Evolutionary conservation across 2,797 vertebrate species (phyloP).

Genomic region (Vespertilio murinus): DNA sequence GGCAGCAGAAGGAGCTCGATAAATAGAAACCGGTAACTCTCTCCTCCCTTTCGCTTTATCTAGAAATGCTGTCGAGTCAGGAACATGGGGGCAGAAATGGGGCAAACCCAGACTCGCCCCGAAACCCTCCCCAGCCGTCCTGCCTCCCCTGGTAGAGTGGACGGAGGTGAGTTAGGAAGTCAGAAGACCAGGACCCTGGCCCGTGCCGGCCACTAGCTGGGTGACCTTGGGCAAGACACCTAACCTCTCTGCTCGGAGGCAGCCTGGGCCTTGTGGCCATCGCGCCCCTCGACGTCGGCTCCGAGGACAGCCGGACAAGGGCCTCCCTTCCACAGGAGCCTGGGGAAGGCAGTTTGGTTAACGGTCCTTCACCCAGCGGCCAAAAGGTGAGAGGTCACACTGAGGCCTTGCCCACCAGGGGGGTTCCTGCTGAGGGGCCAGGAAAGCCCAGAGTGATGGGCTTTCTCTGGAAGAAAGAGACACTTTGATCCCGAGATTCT

Average conservation of each 20-base stretch:
- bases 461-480: slow-evolving; percentile 53
- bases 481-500: slow-evolving; percentile 47
- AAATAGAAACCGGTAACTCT: not conserved
- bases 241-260: not conserved
- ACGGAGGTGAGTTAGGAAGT: not conserved
- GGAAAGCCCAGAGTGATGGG: slow-evolving; percentile 5
- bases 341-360: slow-evolving; percentile 69
- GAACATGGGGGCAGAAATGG: not conserved
- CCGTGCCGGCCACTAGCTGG: not conserved
- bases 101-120: not conserved
- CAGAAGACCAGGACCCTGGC: not conserved
- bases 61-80: not conserved
- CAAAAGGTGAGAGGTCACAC: slow-evolving; percentile 71
- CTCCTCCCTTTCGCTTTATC: not conserved
- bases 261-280: not conserved
- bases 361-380: slow-evolving; percentile 74
- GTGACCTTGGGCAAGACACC: slow-evolving; percentile 41
- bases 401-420: slow-evolving; percentile 53
- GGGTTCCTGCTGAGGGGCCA: slow-evolving; percentile 43
- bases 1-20: not conserved
- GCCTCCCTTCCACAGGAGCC: slow-evolving; percentile 54
- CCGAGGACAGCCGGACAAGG: slow-evolving; percentile 63
- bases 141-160: not conserved
- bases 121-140: not conserved
- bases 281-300: slow-evolving; percentile 40